Conservation (phyloP, 2,888 invertebrate species). For the Spilarctia lutea region DNA sequence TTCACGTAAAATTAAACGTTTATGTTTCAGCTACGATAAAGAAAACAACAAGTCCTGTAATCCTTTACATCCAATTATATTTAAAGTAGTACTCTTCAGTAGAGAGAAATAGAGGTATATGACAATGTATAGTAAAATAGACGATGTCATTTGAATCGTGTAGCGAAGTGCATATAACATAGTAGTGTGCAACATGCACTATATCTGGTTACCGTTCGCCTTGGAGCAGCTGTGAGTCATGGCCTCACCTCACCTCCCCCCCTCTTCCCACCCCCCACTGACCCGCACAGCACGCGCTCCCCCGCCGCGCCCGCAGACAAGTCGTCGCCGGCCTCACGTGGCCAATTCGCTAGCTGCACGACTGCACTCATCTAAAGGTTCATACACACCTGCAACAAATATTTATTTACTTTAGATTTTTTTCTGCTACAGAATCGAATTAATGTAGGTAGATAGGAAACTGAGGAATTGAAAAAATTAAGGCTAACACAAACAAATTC, state of each 20-base stretch:
- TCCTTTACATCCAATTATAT: neutral
- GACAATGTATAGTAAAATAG: neutral
- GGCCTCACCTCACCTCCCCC: neutral
- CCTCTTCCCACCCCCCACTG: neutral
- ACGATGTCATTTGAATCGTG: neutral
- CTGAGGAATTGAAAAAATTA: neutral
- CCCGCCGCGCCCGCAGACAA: slow-evolving; percentile 16
- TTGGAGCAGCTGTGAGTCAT: slow-evolving; percentile 19
- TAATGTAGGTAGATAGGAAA: neutral
- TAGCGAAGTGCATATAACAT: slow-evolving; percentile 1
- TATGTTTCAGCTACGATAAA: neutral
- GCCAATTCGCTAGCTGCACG: slow-evolving; percentile 15
- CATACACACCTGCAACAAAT: neutral
- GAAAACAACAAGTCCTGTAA: neutral
- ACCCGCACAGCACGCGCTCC: neutral
- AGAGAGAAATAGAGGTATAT: neutral
- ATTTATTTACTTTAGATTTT: too few relatives aligned
- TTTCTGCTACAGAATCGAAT: neutral
- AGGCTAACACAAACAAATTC: too few relatives aligned
- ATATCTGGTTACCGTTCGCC: slow-evolving; percentile 22
- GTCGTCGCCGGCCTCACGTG: slow-evolving; percentile 24
- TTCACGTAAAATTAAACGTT: neutral
- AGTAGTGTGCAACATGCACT: slow-evolving; percentile 7
- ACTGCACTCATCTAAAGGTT: slow-evolving; percentile 15
- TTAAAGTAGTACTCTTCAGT: neutral